Evolutionary conservation across 53 echinoderm and acorn worm species (phyloP).

Genomic region (Crossaster papposus): DNA sequence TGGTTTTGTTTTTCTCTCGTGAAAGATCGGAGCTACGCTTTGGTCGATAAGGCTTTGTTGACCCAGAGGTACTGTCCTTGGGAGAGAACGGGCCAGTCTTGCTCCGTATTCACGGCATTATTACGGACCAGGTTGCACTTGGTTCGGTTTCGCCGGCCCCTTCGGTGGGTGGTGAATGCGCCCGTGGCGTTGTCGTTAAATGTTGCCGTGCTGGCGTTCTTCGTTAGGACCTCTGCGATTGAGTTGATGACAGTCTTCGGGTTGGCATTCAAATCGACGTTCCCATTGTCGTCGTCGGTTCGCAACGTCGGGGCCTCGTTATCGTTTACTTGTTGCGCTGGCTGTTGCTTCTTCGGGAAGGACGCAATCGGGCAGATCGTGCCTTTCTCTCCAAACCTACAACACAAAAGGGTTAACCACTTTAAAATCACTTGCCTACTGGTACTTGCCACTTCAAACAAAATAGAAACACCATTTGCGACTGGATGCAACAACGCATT

Average conservation of each 20-base stretch:
- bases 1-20: background rate
- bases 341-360: conserved; percentile 54
- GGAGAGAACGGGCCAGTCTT: conserved; percentile 25
- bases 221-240: conserved; percentile 28
- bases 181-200: conserved; percentile 24
- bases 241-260: conserved; percentile 30
- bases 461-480: no score
- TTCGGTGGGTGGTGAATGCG: conserved; percentile 34
- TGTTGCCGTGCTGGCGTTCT: background rate
- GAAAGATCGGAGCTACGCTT: conserved; percentile 43
- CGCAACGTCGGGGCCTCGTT: background rate
- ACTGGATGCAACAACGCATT: no score
- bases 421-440: no score
- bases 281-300: conserved; percentile 29
- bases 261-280: conserved; percentile 52
- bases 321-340: conserved; percentile 23
- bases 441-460: no score
- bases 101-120: conserved; percentile 25
- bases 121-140: conserved; percentile 58
- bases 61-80: conserved; percentile 72
- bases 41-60: conserved; percentile 55
- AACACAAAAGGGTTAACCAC: background rate
- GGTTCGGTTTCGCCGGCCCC: conserved; percentile 33
- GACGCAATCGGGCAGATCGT: conserved; percentile 80
- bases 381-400: conserved; percentile 93